Evolutionary conservation across 2,797 vertebrate genomes (phyloP), one percentile per base, ranked within the genome.

Genomic region (Tenualosa ilisha): DNA sequence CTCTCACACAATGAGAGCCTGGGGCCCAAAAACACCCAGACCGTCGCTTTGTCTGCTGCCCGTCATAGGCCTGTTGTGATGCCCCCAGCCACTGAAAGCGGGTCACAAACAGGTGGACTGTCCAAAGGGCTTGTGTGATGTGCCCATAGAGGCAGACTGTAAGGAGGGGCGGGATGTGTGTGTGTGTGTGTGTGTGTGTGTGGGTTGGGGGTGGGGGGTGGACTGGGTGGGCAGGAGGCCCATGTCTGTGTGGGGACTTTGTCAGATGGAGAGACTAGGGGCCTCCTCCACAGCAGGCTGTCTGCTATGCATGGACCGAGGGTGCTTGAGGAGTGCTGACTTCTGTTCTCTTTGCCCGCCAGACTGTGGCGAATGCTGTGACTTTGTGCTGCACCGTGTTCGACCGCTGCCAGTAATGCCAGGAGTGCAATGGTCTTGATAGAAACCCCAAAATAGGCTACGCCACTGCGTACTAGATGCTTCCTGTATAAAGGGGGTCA

Each of bases 101-200:
- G 68, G 72, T 79, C 72, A 79, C 37, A 79, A 79, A 79, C 40
- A 79, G 72, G 72, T 79, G 37, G 72, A 40, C 17, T 4, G 24
- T 15, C 68, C 68, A 37, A 75, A 40, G 20, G 24, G 37, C 31
- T 24, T 3, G 26, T 31, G 63, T 31, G 26, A 40, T 72, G 68
- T 31, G 31, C 15, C 31, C 68, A 72, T 37, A 72, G 63, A 0
- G 17, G 3, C 54, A 56, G 6, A 65, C n/a, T 8, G 63, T 9
- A n/a, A 24, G 15, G 65, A 37, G 65, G 12, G 3, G 53, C 15
- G 31, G 26, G 13, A 5, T 37, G 63, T 6, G 11, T 11, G 63
- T 6, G 26, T 37, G 63, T 22, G n/a, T 65, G 63, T 20, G 63
- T 65, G n/a, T 65, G 24, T 65, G 59, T 63, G 22, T 63, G 61